These are phyloP conservation scores for Cremastinae sp. DNA, from an alignment of 2,888 invertebrate species.

Conservation along the genomic window DNA sequence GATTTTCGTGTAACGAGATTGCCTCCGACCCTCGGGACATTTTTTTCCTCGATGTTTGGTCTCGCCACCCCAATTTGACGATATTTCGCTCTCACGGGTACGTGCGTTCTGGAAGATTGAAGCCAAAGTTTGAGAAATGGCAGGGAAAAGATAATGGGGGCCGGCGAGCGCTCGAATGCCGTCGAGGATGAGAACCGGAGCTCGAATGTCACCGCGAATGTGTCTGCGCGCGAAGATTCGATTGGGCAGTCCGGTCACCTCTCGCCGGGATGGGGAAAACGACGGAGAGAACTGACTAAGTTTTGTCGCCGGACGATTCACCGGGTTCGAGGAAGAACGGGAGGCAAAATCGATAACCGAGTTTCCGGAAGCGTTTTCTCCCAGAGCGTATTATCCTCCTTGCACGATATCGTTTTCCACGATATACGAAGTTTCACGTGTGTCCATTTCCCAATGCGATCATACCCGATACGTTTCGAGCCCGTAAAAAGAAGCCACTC, in stretches of 20 bases:
- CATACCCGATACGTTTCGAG: conserved; percentile 33
- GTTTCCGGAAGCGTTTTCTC: conserved; percentile 47
- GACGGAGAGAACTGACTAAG: conserved; percentile 25
- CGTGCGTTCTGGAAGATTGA: conserved; percentile 21
- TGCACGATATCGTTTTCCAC: conserved; percentile 45
- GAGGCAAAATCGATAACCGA: conserved; percentile 44
- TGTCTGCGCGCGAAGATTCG: not conserved
- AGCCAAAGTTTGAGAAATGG: conserved; percentile 41
- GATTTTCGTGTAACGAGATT: conserved; percentile 50
- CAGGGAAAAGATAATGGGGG: conserved; percentile 28
- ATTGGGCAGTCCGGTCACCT: conserved; percentile 37
- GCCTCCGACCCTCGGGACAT: conserved; percentile 7
- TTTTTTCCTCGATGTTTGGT: conserved; percentile 24
- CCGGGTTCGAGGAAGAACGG: conserved; percentile 31
- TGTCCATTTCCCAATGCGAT: conserved; percentile 46
- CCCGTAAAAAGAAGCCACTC: conserved; percentile 43
- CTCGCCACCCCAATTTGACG: conserved; percentile 22
- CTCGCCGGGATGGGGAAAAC: conserved; percentile 23
- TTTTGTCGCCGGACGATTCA: conserved; percentile 45
- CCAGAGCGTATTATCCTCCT: conserved; percentile 5
- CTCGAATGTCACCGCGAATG: not conserved
- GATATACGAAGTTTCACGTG: conserved; percentile 12
- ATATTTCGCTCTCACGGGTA: conserved; percentile 1
- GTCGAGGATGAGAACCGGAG: conserved; percentile 18
- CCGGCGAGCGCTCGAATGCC: conserved; percentile 24